Percentiles rank a stretch among this genome's conserved stretches.
phyloP scores from a whole-genome alignment of 2,797 vertebrate species.

The Scarus forsteni region DNA sequence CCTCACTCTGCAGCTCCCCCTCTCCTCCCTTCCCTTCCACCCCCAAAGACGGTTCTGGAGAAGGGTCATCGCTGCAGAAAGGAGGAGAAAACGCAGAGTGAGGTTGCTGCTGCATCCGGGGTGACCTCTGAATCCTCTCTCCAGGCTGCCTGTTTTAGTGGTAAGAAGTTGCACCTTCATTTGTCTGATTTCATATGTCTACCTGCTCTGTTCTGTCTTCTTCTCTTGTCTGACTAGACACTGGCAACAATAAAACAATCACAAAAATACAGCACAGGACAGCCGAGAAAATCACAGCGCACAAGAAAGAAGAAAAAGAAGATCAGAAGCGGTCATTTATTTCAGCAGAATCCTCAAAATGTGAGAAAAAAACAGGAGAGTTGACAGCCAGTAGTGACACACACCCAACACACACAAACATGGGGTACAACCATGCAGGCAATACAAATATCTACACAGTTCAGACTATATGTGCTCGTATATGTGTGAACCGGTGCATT shows the following conservation, averaged over 20 bases:
- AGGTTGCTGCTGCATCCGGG: slow-evolving; percentile 83
- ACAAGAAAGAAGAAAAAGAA: slow-evolving; percentile 34
- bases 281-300: slow-evolving; percentile 62
- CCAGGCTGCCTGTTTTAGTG: slow-evolving; percentile 78
- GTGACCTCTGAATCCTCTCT: slow-evolving; percentile 82
- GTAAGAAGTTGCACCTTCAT: slow-evolving; percentile 65
- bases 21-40: slow-evolving; percentile 82
- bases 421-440: slow-evolving; percentile 76
- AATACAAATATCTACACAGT: slow-evolving; percentile 35
- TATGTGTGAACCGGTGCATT: slow-evolving; percentile 20
- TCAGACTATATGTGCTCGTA: slow-evolving; percentile 20
- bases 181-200: slow-evolving; percentile 61
- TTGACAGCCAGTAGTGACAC: slow-evolving; percentile 68
- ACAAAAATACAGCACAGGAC: slow-evolving; percentile 54
- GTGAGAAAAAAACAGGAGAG: slow-evolving; percentile 50
- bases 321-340: slow-evolving; percentile 53
- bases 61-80: slow-evolving; percentile 88
- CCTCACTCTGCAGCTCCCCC: slow-evolving; percentile 79
- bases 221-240: slow-evolving; percentile 67
- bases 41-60: slow-evolving; percentile 78
- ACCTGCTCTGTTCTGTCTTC: slow-evolving; percentile 64
- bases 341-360: slow-evolving; percentile 61
- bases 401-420: slow-evolving; percentile 55
- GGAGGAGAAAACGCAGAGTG: slow-evolving; percentile 90
- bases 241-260: slow-evolving; percentile 63